Percentiles rank a stretch among this genome's conserved stretches.
Evolutionary conservation across 1,140 invertebrate genomes (phyloP).

Genomic region (Asbolus verrucosus): DNA sequence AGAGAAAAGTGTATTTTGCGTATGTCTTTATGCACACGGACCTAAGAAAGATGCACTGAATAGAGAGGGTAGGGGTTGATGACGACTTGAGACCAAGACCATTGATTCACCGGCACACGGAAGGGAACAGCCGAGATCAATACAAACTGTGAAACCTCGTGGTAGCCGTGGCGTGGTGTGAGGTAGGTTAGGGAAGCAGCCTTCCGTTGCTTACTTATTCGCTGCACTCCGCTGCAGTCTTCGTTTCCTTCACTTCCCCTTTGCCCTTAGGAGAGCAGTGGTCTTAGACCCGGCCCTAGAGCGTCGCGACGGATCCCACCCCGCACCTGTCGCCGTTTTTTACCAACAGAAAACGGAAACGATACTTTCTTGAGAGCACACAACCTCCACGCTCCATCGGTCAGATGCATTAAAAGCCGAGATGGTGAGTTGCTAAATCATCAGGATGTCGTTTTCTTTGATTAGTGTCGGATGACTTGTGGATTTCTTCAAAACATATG

Average conservation of each 20-base stretch:
- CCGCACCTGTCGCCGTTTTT: conserved; percentile 24
- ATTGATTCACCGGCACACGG: conserved; percentile 58
- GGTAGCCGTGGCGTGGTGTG: conserved; percentile 53
- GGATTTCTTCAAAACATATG: conserved; percentile 24
- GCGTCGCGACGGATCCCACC: conserved; percentile 13
- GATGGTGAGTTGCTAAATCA: conserved; percentile 24
- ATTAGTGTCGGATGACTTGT: neutral
- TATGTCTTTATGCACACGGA: neutral
- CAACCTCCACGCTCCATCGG: conserved; percentile 2
- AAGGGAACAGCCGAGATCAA: conserved; percentile 56
- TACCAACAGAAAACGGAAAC: conserved; percentile 8
- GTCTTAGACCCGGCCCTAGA: conserved; percentile 11
- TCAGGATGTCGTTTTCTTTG: conserved; percentile 28
- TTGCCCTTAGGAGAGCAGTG: conserved; percentile 17
- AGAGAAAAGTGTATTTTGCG: neutral
- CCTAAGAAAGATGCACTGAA: conserved; percentile 40
- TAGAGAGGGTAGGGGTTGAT: conserved; percentile 16
- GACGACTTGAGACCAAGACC: conserved; percentile 59
- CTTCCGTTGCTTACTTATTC: conserved; percentile 38
- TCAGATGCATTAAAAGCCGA: conserved; percentile 14
- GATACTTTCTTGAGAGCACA: neutral
- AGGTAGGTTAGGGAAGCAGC: conserved; percentile 56
- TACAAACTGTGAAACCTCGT: conserved; percentile 56
- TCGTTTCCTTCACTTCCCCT: conserved; percentile 54
- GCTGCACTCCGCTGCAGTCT: conserved; percentile 54